Base-by-base conservation (phyloP, 2,113 vertebrate species). In the Catharus minimus region DNA sequence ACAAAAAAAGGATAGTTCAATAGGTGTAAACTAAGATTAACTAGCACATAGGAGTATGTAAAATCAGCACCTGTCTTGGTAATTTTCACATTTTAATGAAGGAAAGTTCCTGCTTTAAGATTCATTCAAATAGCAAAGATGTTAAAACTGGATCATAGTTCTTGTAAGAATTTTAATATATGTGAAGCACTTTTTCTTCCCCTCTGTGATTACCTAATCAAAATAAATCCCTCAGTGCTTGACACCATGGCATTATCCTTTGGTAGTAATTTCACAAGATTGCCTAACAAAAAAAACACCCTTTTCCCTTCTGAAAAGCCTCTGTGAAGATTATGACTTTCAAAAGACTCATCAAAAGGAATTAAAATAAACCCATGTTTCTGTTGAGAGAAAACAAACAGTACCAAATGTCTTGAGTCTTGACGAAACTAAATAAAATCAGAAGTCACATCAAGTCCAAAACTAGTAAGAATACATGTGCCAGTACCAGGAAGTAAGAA, bases 31-130 rank as follows among this genome's bases (percentile, higher is more conserved):
- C 66, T 22, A 36, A 52, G 58, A 64, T 27, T 32, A 87, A 69
- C 55, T 16, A 47, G 30, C 39, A 46, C 22, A 39, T 5, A 2
- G 1, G 12, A 50, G 27, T 61, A 86, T 20, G 33, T 71, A 72
- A 86, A 82, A 44, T 28, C 58, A 80, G 82, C 47, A 83, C 28
- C n/a, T 52, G 16, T 49, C 43, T 66, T 20, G 9, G 10, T 41
- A 68, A 89, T 89, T 79, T 76, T 79, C 69, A 80, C 67, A 47
- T 89, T 86, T 92, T 84, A 87, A 79, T 68, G 58, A 78, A 53
- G 28, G 1, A 65, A 50, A 0, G 1, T 71, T 82, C 36, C 21
- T 82, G 55, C 52, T 89, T 67, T 49, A 71, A 58, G 17, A 71
- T 74, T 55, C 80, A 82, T 47, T 82, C 39, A 76, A 84, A 69